Evolutionary conservation across 2,797 vertebrate genomes (phyloP).

Genomic region (Scolopax bukidnonensis): DNA sequence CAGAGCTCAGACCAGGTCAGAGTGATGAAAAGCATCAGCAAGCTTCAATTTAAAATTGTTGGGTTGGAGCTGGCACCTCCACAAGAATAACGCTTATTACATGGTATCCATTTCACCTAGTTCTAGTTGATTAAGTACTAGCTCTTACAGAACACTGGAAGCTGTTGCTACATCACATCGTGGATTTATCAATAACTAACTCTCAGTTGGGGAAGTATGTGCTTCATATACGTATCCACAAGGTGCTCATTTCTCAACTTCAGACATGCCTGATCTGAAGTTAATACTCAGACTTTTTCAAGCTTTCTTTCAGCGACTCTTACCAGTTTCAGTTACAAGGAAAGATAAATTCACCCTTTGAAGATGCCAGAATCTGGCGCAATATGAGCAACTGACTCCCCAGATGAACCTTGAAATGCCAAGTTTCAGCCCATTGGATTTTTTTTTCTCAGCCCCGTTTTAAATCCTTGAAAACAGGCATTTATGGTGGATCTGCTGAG

Average conservation of each 20-base stretch:
- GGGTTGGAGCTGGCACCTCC: constrained; percentile 11
- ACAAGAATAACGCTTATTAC: neutral
- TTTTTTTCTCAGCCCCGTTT: neutral
- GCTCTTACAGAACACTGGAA: constrained; percentile 21
- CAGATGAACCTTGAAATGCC: neutral
- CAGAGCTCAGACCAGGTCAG: neutral
- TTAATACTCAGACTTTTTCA: neutral
- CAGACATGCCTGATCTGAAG: neutral
- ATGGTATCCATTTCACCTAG: neutral
- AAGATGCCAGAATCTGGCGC: neutral
- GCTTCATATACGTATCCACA: neutral
- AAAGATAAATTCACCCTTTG: neutral
- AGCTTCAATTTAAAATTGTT: neutral
- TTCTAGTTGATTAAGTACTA: constrained; percentile 19
- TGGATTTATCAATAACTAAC: constrained; percentile 56
- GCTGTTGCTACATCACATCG: constrained; percentile 1
- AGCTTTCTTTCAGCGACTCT: neutral
- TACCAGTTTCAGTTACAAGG: neutral
- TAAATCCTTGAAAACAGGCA: neutral
- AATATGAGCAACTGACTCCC: constrained; percentile 1
- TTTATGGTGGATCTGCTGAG: constrained; percentile 19
- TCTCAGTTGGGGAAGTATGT: neutral
- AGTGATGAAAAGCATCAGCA: neutral
- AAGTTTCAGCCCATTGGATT: neutral
- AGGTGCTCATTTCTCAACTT: constrained; percentile 32